phyloP scores from a whole-genome alignment of 2,888 invertebrate genomes.

The Chrysopilus asiliformis region DNA sequence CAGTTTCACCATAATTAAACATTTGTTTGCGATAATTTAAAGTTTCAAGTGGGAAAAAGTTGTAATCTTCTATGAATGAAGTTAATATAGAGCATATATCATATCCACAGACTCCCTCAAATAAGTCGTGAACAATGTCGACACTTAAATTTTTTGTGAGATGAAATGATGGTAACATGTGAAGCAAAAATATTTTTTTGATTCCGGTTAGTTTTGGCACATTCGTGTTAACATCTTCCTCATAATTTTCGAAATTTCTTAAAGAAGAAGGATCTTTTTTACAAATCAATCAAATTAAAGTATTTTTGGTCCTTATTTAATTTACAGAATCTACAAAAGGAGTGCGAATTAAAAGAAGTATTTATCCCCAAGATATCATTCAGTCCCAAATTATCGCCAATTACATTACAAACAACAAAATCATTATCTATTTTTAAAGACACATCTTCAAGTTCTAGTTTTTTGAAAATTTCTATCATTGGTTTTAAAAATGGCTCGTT shows the following conservation, averaged over 20 bases:
- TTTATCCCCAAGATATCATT: slow-evolving; percentile 6
- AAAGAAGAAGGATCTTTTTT: slow-evolving; percentile 2
- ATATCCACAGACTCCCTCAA: slow-evolving; percentile 4
- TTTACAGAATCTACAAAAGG: slow-evolving; percentile 10
- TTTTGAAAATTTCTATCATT: slow-evolving; percentile 6
- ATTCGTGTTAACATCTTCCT: neutral
- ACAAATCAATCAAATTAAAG: neutral
- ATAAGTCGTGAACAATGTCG: slow-evolving; percentile 1
- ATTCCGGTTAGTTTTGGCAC: slow-evolving; percentile 1
- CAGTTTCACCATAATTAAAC: slow-evolving; percentile 5
- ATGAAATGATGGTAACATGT: slow-evolving; percentile 1
- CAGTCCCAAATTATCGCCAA: slow-evolving; percentile 10
- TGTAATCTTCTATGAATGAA: slow-evolving; percentile 3
- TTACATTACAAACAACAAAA: slow-evolving; percentile 6
- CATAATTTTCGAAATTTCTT: slow-evolving; percentile 8
- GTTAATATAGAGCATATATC: slow-evolving; percentile 2
- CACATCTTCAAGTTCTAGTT: slow-evolving; percentile 6
- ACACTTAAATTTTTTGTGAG: neutral
- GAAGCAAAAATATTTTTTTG: neutral
- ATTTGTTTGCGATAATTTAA: slow-evolving; percentile 5
- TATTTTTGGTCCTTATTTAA: slow-evolving; percentile 3
- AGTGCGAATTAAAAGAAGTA: slow-evolving; percentile 7
- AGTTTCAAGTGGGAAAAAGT: slow-evolving; percentile 3
- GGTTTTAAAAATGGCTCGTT: slow-evolving; percentile 5
- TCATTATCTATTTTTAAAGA: slow-evolving; percentile 3